phyloP scores from a whole-genome alignment of 2,888 invertebrate genomes.

The Craniophora ligustri region DNA sequence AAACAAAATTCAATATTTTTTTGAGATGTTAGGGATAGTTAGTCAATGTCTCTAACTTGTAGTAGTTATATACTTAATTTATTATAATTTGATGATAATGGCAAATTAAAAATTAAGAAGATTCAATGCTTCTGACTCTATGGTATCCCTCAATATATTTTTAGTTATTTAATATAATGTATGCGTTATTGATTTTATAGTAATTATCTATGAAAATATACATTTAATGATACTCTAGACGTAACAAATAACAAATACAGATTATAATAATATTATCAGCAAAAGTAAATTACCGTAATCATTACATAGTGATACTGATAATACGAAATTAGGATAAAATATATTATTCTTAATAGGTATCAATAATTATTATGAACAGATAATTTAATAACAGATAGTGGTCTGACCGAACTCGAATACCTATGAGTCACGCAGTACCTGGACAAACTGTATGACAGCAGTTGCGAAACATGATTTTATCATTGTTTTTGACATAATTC shows the following conservation, averaged over 20 bases:
- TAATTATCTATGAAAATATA: too few species aligned
- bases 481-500: neutral
- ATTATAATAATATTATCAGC: neutral
- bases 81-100: too few species aligned
- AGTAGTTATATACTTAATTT: too few species aligned
- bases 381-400: slow-evolving; percentile 47
- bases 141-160: too few species aligned
- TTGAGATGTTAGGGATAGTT: too few species aligned
- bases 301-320: neutral
- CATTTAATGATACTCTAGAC: too few species aligned
- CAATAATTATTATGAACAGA: slow-evolving; percentile 30
- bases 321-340: slow-evolving; percentile 1
- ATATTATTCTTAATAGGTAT: slow-evolving; percentile 13
- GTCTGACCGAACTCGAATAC: slow-evolving; percentile 55
- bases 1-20: too few species aligned
- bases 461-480: slow-evolving; percentile 14
- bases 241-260: neutral
- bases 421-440: slow-evolving; percentile 66
- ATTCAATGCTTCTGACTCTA: too few species aligned
- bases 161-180: too few species aligned
- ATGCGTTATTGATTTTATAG: too few species aligned
- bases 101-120: too few species aligned
- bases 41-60: too few species aligned
- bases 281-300: slow-evolving; percentile 8
- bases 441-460: slow-evolving; percentile 20